Base-by-base conservation (phyloP, 2,113 vertebrate species). In the Percina caprodes region DNA sequence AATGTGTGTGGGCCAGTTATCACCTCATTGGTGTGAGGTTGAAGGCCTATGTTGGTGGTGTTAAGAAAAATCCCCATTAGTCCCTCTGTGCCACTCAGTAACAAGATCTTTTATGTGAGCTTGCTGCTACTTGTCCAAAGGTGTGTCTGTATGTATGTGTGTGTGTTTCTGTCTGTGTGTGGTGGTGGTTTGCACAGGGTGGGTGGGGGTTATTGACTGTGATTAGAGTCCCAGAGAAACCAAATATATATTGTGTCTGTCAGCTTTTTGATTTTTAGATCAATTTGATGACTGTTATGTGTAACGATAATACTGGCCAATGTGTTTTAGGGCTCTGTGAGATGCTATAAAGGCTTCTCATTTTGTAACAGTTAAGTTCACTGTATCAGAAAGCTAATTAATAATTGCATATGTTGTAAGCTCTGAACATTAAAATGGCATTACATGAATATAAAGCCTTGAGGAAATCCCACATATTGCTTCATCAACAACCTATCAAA, bases 161-260 rank as follows among this genome's bases (percentile, higher is more conserved):
- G 52, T 69, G 63, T 81, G 54, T 80, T 56, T 80, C n/a, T 80
- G 39, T 83, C 30, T 74, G 69, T 77, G 56, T 81, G 76, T 73
- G 48, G 61, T 73, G 58, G 63, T 39, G 26, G 23, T 69, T 85
- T 88, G 16, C 69, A 56, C 61, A 15, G 48, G 51, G 4, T 81
- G 46, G 68, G 48, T 65, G 56, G 62, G 81, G 45, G 39, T 35
- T 83, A 92, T 92, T 89, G 84, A 81, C 85, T 87, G 63, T 80
- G 80, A 80, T 88, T 83, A 76, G 85, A 90, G 75, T 83, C 68
- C 77, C 63, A 79, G 35, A 74, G 82, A 89, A 92, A 89, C 79
- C 72, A 86, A 90, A 93, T 85, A 88, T 80, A 80, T 84, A 77
- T 69, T 77, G 63, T 83, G 85, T 92, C 84, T 87, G 82, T 89